Evolutionary conservation across 2,113 vertebrate species (phyloP).

Genomic region (Siniperca chuatsi): DNA sequence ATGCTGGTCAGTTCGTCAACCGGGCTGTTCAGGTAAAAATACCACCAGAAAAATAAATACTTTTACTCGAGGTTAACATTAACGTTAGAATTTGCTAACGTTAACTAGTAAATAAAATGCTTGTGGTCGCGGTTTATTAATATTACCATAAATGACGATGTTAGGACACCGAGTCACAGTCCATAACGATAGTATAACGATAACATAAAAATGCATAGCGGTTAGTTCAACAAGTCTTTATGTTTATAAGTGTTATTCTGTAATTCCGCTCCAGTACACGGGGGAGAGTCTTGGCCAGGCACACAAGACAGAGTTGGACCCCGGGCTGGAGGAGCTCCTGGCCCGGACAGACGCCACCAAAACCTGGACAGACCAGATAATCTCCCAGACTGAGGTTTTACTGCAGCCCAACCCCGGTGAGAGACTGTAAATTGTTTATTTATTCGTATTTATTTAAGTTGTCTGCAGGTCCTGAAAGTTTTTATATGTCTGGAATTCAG

Average conservation of each 20-base stretch:
- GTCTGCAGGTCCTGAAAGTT: neutral
- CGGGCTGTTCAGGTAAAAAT: slow-evolving; percentile 89
- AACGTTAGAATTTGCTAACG: too few relatives aligned
- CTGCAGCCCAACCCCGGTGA: slow-evolving; percentile 97
- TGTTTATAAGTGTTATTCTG: neutral
- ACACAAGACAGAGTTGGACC: slow-evolving; percentile 94
- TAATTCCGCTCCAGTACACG: slow-evolving; percentile 87
- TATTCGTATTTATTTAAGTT: neutral
- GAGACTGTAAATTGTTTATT: neutral
- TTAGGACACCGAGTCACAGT: neutral
- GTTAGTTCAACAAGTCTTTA: neutral
- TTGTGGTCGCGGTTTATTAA: neutral
- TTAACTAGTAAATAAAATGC: too few relatives aligned
- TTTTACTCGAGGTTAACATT: too few relatives aligned
- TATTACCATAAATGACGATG: neutral
- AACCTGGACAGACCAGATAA: slow-evolving; percentile 95
- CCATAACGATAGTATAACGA: neutral
- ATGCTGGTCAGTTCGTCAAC: slow-evolving; percentile 91
- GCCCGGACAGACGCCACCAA: slow-evolving; percentile 94
- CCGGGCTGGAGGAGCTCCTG: slow-evolving; percentile 93
- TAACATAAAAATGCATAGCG: neutral
- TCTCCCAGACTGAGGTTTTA: slow-evolving; percentile 95
- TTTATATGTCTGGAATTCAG: neutral
- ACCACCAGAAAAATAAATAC: neutral
- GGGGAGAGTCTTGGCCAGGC: slow-evolving; percentile 96